Conservation (phyloP, 2,113 vertebrate species). For the Chrysemys picta region DNA sequence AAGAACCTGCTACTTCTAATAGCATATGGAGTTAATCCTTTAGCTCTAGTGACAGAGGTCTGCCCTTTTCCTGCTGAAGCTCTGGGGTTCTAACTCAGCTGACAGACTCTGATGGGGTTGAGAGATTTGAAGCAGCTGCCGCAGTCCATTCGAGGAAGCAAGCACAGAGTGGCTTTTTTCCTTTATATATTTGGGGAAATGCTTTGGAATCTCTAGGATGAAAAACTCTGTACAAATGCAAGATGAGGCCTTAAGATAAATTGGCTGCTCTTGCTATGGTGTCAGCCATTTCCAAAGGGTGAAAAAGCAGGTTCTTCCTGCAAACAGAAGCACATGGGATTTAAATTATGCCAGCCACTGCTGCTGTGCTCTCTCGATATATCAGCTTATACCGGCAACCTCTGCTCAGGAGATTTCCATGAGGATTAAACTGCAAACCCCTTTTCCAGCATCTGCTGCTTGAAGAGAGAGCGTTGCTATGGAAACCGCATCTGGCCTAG, state of each 20-base stretch:
- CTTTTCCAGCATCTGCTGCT: slow-evolving; percentile 57
- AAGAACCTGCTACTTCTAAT: neutral
- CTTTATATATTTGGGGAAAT: rapidly evolving
- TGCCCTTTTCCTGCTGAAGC: neutral
- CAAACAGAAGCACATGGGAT: slow-evolving; percentile 10
- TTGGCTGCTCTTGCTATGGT: neutral
- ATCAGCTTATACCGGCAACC: slow-evolving; percentile 34
- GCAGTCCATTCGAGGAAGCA: neutral
- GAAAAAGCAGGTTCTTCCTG: neutral
- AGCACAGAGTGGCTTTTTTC: neutral
- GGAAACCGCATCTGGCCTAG: slow-evolving; percentile 76
- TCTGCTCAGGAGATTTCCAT: slow-evolving; percentile 61
- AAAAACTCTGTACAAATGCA: neutral
- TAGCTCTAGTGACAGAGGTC: rapidly evolving
- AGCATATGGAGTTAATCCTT: rapidly evolving
- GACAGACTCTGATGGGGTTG: neutral
- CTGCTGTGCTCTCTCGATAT: neutral
- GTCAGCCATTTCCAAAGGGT: neutral
- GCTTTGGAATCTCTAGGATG: rapidly evolving
- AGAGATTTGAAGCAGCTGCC: neutral
- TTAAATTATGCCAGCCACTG: neutral
- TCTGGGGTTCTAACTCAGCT: rapidly evolving
- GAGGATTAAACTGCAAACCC: slow-evolving; percentile 66
- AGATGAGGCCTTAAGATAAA: neutral
- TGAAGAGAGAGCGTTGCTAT: slow-evolving; percentile 69